These are phyloP conservation scores for Acleris literana DNA, from an alignment of 2,888 invertebrate genomes.

Conservation along the genomic window DNA sequence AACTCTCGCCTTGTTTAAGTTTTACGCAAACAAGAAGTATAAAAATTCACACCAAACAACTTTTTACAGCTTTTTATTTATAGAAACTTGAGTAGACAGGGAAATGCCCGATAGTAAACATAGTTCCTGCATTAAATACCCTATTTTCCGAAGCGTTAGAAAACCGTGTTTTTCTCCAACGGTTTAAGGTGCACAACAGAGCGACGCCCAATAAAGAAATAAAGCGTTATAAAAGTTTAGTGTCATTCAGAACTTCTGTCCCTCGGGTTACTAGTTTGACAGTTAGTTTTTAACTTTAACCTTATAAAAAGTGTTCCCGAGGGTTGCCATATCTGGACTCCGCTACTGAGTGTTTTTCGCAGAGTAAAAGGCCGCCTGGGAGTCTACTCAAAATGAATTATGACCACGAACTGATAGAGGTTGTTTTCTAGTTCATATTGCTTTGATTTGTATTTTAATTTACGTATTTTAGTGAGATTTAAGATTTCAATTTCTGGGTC, in stretches of 20 bases:
- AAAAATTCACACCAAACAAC: too few relatives aligned
- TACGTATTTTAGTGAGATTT: too few relatives aligned
- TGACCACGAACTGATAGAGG: too few relatives aligned
- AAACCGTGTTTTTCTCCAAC: too few relatives aligned
- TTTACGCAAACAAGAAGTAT: too few relatives aligned
- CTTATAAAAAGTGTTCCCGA: conserved; percentile 42
- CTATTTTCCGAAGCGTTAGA: conserved; percentile 9
- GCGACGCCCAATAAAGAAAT: conserved; percentile 48
- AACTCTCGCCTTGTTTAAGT: too few relatives aligned
- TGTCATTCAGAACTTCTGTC: conserved; percentile 60
- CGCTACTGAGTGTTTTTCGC: conserved; percentile 13
- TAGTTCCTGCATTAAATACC: conserved; percentile 36
- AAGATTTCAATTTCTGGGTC: too few relatives aligned
- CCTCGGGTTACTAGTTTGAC: conserved; percentile 66
- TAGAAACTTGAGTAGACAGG: neutral
- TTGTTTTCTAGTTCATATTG: too few relatives aligned
- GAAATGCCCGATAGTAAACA: conserved; percentile 34
- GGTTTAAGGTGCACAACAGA: too few relatives aligned
- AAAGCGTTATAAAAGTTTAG: conserved; percentile 64
- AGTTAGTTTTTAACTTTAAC: conserved; percentile 70
- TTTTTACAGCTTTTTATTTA: too few relatives aligned
- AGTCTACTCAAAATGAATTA: conserved; percentile 54
- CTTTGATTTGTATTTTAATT: too few relatives aligned
- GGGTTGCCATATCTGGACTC: conserved; percentile 21
- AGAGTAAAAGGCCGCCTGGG: conserved; percentile 44